Evolutionary conservation across 2,888 invertebrate species (phyloP), one percentile per base, ranked within the genome.

Genomic region (Macrosoma leucophasiata): DNA sequence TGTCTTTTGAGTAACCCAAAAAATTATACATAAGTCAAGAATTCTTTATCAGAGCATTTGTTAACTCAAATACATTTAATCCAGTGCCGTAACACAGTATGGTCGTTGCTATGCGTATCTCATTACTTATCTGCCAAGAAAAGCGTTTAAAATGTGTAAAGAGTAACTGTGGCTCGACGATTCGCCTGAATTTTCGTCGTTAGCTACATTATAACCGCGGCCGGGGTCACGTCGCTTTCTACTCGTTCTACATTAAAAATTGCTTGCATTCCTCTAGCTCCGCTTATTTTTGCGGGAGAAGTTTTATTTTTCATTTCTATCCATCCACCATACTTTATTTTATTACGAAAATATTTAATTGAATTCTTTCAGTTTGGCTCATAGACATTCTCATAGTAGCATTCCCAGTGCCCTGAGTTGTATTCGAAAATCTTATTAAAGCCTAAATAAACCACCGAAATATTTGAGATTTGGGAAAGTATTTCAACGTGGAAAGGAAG

Each of bases 161-260:
- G 49, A 50, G 46, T 39, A 47, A 40, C 42, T 36, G 46, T 33
- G 41, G 50, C 52, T 51, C 44, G 53, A 45, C 49, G 55, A 58
- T 61, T 43, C 47, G 41, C 48, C 50, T 49, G 57, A 55, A 66
- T 66, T 64, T 67, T 57, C 60, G 62, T 62, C 57, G 62, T 61
- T 58, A 52, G 62, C 61, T 68, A 67, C 64, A 67, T 67, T 73
- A 67, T 68, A 67, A 66, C 62, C 50, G 52, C 50, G 55, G 53
- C 52, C 52, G 55, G 43, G 57, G 58, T 59, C 60, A 59, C 58
- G 58, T 62, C 49, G 60, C 55, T 55, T 57, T 48, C 51, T 43
- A 59, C 62, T 65, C 62, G 61, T 57, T 67, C 65, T 62, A 82
- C 76, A 79, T 82, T 78, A 81, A 81, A 82, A 79, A 82, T 82